Conservation (phyloP, 2,888 invertebrate species). For the Opisthograptis luteolata region DNA sequence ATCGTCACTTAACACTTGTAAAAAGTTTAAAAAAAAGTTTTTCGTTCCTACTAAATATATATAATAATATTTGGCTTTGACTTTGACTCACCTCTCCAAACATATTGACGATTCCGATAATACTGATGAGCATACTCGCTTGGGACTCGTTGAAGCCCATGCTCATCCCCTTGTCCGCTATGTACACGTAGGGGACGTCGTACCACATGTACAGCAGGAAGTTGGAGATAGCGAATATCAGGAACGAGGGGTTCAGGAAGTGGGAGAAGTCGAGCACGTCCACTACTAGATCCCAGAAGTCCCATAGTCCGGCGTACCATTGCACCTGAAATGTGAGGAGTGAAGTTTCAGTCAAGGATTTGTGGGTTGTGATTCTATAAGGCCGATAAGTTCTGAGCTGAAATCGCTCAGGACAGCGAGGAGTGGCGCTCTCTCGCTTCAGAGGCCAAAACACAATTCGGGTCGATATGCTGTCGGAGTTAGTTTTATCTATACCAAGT, state of each 20-base stretch:
- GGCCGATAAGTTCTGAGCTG: too few species aligned
- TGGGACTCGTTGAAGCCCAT: slow-evolving; percentile 89
- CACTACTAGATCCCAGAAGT: slow-evolving; percentile 89
- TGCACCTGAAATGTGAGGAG: slow-evolving; percentile 72
- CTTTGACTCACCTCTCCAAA: slow-evolving; percentile 93
- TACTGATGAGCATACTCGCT: slow-evolving; percentile 92
- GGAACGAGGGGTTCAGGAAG: slow-evolving; percentile 89
- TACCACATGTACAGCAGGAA: slow-evolving; percentile 96
- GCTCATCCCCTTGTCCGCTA: slow-evolving; percentile 91
- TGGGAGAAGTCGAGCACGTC: slow-evolving; percentile 93
- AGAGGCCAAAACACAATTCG: too few species aligned
- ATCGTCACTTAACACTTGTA: too few species aligned
- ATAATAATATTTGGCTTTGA: too few species aligned
- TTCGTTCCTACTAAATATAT: too few species aligned
- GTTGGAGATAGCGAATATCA: slow-evolving; percentile 93
- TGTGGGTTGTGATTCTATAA: too few species aligned
- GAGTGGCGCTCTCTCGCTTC: too few species aligned
- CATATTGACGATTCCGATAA: slow-evolving; percentile 95
- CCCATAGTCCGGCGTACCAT: slow-evolving; percentile 90
- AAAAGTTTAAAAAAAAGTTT: too few species aligned
- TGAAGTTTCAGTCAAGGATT: too few species aligned
- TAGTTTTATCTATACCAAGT: too few species aligned
- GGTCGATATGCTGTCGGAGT: too few species aligned
- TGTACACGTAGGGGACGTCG: slow-evolving; percentile 96
- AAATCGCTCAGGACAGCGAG: too few species aligned